Conservation (phyloP, 23 tunicate species). For the Diplosoma virens region DNA sequence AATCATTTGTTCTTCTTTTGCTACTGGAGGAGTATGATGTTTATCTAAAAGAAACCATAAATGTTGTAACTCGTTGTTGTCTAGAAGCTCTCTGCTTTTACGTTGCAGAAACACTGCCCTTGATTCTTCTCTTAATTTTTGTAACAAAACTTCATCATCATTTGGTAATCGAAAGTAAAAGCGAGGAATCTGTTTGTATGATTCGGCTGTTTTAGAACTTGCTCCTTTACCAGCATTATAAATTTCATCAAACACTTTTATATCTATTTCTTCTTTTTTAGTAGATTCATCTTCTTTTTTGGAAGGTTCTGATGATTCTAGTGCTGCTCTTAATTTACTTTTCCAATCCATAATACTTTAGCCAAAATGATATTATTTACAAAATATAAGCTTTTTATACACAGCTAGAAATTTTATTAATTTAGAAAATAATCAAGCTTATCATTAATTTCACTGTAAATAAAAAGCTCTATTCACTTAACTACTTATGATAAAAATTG, state of each 20-base stretch:
- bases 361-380: no score
- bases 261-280: constrained; percentile 45
- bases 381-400: no score
- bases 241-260: constrained; percentile 45
- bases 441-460: no score
- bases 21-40: constrained; percentile 64
- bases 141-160: constrained; percentile 85
- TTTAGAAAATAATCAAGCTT: no score
- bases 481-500: no score
- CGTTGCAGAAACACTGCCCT: constrained; percentile 97
- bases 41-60: constrained; percentile 95
- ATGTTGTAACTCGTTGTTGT: constrained; percentile 96
- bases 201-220: constrained; percentile 9
- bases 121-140: constrained; percentile 93
- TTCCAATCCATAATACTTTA: constrained; percentile 76
- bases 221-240: constrained; percentile 67
- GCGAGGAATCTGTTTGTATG: constrained; percentile 70
- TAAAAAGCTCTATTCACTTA: no score
- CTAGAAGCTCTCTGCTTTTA: constrained; percentile 87
- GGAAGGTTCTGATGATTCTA: background rate
- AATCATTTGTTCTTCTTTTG: constrained; percentile 95
- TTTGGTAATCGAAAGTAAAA: constrained; percentile 73
- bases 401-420: no score
- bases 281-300: background rate
- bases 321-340: constrained; percentile 39